phyloP scores from a whole-genome alignment of 2,797 vertebrate genomes.

The Sebastes paucispinis region DNA sequence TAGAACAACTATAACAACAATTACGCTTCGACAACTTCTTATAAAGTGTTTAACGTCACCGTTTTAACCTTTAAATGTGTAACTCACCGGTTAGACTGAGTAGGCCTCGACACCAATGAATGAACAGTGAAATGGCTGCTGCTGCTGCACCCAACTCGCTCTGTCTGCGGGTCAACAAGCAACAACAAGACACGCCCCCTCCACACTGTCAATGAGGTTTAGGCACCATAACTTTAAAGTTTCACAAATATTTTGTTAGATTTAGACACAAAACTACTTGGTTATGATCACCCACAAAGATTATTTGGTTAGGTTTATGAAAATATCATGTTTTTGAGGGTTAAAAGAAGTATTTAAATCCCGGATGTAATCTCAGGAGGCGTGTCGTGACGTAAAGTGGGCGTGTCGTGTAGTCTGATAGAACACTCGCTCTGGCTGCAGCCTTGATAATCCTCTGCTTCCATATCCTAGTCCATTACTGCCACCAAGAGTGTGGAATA shows the following conservation, averaged over 20 bases:
- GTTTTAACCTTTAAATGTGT: too few species aligned
- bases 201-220: neutral
- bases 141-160: neutral
- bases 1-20: accelerated
- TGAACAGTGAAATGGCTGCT: conserved; percentile 67
- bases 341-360: neutral
- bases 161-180: neutral
- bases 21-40: accelerated
- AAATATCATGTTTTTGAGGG: neutral
- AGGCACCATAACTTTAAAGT: neutral
- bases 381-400: too few species aligned
- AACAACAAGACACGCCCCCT: neutral
- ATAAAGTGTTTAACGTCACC: accelerated
- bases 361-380: neutral
- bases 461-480: neutral
- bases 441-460: neutral
- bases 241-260: neutral
- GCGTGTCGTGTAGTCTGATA: neutral
- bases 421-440: neutral
- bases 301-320: neutral
- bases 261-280: neutral
- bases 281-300: accelerated
- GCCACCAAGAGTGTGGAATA: neutral
- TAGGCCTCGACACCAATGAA: conserved; percentile 60
- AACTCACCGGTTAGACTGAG: conserved; percentile 44